Evolutionary conservation across 2,888 invertebrate species (phyloP).

Genomic region (Athetis lepigone): DNA sequence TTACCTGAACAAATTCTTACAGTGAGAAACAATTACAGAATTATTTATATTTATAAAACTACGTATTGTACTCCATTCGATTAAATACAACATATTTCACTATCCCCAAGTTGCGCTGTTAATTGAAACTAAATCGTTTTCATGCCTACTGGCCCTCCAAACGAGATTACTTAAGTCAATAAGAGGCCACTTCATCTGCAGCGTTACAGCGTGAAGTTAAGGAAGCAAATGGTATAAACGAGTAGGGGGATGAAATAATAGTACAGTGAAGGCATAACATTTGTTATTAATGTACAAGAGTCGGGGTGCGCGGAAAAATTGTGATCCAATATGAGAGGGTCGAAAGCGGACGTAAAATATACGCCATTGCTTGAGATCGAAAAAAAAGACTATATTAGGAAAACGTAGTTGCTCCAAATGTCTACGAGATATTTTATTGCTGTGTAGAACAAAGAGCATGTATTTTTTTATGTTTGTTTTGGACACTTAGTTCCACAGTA

Average conservation of each 20-base stretch:
- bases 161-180: constrained; percentile 65
- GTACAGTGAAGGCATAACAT: constrained; percentile 61
- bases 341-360: constrained; percentile 49
- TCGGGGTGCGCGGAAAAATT: constrained; percentile 53
- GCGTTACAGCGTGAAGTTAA: constrained; percentile 61
- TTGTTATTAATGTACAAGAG: constrained; percentile 63
- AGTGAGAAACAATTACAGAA: background rate
- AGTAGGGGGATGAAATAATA: constrained; percentile 58
- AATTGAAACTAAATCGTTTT: constrained; percentile 67
- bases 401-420: constrained; percentile 30
- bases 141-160: constrained; percentile 66
- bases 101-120: constrained; percentile 56
- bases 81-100: constrained; percentile 9
- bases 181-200: constrained; percentile 62
- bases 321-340: constrained; percentile 62
- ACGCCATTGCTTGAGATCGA: constrained; percentile 25
- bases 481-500: constrained; percentile 7
- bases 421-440: constrained; percentile 44
- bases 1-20: constrained; percentile 3
- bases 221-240: constrained; percentile 53
- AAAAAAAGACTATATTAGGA: constrained; percentile 45
- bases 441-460: constrained; percentile 26
- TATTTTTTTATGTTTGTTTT: constrained; percentile 33
- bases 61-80: constrained; percentile 5
- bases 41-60: background rate